Conservation (phyloP, 2,797 vertebrate genomes). For the Sciurus carolinensis region DNA sequence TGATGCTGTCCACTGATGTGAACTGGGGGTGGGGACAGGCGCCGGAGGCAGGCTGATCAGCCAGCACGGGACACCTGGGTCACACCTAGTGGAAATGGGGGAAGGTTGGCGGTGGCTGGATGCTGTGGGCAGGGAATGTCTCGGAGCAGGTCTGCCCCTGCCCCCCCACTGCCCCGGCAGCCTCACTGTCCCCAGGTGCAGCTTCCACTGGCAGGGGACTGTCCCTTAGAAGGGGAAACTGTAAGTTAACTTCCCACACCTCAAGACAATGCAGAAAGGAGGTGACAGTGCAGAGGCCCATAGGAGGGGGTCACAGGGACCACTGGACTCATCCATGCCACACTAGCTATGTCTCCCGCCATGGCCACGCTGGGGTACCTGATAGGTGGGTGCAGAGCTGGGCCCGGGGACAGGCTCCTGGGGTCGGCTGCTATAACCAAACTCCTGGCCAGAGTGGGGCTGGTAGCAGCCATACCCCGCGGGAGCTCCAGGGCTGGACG, state of each 20-base stretch:
- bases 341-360: fast-evolving
- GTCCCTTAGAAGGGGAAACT: not conserved
- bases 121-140: too few relatives aligned
- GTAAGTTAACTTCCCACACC: not conserved
- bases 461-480: conserved; percentile 88
- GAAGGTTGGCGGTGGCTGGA: fast-evolving
- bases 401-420: conserved; percentile 73
- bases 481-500: conserved; percentile 84
- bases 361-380: conserved; percentile 82
- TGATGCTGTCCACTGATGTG: too few relatives aligned
- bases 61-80: fast-evolving
- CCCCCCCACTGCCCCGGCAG: too few relatives aligned
- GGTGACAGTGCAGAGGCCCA: too few relatives aligned
- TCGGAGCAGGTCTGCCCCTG: too few relatives aligned
- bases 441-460: conserved; percentile 88
- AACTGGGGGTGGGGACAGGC: not conserved
- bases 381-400: conserved; percentile 87
- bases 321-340: fast-evolving
- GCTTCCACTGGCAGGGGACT: not conserved
- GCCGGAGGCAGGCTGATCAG: fast-evolving
- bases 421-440: conserved; percentile 82
- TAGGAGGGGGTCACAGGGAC: not conserved
- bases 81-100: not conserved
- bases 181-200: not conserved
- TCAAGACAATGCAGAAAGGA: not conserved